A percentile compares a stretch with the other conserved stretches of the same genome.
phyloP scores from a whole-genome alignment of 2,113 vertebrate genomes.

The Labrus mixtus region DNA sequence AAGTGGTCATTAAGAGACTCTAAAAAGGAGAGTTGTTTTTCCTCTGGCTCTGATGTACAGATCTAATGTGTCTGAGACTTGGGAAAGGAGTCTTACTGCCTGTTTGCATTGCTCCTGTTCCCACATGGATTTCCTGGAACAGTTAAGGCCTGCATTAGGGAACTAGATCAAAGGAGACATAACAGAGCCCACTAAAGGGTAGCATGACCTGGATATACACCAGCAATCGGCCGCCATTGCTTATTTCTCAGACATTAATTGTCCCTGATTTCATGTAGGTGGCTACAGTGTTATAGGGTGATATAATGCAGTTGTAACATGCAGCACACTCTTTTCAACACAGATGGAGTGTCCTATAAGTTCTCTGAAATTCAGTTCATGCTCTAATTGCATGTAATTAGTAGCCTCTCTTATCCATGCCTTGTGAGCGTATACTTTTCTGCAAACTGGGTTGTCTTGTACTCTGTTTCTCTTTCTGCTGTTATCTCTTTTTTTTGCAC shows the following conservation, averaged over 20 bases:
- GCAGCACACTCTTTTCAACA: neutral
- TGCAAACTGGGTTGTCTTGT: conserved; percentile 37
- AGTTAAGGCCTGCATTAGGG: conserved; percentile 47
- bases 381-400: conserved; percentile 30
- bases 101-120: conserved; percentile 43
- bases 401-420: conserved; percentile 23
- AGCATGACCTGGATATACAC: conserved; percentile 63
- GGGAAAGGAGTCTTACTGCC: conserved; percentile 9
- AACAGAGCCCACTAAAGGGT: conserved; percentile 36
- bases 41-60: conserved; percentile 21
- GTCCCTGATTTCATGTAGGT: conserved; percentile 20
- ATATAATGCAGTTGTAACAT: neutral
- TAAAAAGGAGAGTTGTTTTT: conserved; percentile 32
- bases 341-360: conserved; percentile 6
- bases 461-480: conserved; percentile 21
- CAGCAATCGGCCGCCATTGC: conserved; percentile 11
- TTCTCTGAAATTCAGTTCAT: conserved; percentile 34
- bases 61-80: conserved; percentile 29
- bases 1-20: conserved; percentile 43
- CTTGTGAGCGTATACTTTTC: conserved; percentile 25
- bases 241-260: conserved; percentile 29
- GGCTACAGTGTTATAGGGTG: neutral
- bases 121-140: conserved; percentile 65
- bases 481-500: conserved; percentile 20
- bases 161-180: conserved; percentile 71